Base-by-base conservation (phyloP, 2,888 invertebrate species). In the Trissoscelio sp. region DNA sequence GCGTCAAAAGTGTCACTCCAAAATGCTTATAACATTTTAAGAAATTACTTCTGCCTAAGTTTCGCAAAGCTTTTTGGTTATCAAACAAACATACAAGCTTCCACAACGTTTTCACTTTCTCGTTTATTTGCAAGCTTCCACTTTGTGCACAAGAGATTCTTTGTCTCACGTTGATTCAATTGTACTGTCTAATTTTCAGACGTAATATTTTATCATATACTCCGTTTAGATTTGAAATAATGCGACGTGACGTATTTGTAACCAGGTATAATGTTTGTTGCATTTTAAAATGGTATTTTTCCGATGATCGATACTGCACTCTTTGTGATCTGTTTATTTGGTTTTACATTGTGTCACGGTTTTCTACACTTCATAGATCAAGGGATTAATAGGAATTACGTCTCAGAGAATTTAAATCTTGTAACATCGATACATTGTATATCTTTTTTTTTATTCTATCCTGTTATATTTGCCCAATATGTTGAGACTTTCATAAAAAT, bases 331-430 rank as follows among this genome's bases (percentile, higher is more conserved):
- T 28, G 31, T 60, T 72, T 72, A 20, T 62, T 72, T 51, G 31
- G 53, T 60, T 72, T 53, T 53, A 31, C 51, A 53, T 72, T 62
- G 42, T 72, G 42, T 24, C 51, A 42, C 60, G 42, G 62, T 51
- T 62, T 31, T 11, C 42, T 16, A 14, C 31, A 62, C 60, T 62
- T 37, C 28, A 48, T 34, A 51, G 39, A 60, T 72, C 53, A 28
- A 53, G 39, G 51, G 60, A 72, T 72, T 60, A 72, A 72, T 11
- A 39, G 55, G 11, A 24, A 34, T 22, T 42, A 7, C 11, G 20
- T 34, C 11, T 16, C 31, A 16, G 34, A n/a, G 46, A 57, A 57
- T 44, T 57, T 46, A 12, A 57, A 46, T 57, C 34, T 69, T 42
- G 42, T 31, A 53, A 44, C 42, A 53, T 28, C 16, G 28, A 28